These are phyloP conservation scores for Acronicta psi DNA, from an alignment of 2,888 invertebrate genomes.

Conservation along the genomic window DNA sequence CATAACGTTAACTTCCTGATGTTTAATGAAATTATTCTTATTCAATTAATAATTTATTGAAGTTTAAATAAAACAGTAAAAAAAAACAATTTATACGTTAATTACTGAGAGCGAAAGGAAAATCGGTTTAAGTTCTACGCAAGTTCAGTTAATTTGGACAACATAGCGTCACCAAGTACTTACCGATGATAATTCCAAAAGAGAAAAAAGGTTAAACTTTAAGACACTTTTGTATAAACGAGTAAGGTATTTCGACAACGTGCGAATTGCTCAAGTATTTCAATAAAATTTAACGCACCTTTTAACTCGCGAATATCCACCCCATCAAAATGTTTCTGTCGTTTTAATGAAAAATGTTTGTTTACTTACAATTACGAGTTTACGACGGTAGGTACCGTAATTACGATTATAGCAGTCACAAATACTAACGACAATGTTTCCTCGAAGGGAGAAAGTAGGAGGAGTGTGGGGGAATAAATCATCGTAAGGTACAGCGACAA, in stretches of 20 bases:
- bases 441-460: constrained; percentile 77
- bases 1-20: constrained; percentile 13
- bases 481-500: constrained; percentile 74
- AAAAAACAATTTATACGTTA: too few relatives aligned
- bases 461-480: constrained; percentile 77
- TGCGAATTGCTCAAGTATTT: constrained; percentile 47
- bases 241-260: constrained; percentile 49
- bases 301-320: constrained; percentile 57
- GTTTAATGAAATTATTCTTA: constrained; percentile 25
- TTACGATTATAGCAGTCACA: constrained; percentile 72
- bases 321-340: constrained; percentile 51
- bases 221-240: constrained; percentile 12
- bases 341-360: constrained; percentile 54
- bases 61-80: not conserved
- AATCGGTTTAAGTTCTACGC: too few relatives aligned
- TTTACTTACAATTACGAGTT: constrained; percentile 45
- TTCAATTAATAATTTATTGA: constrained; percentile 18
- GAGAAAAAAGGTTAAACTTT: constrained; percentile 10
- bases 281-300: constrained; percentile 59
- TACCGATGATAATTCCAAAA: constrained; percentile 8
- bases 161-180: not conserved
- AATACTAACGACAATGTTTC: constrained; percentile 76
- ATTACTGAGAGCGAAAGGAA: too few relatives aligned
- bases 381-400: constrained; percentile 49
- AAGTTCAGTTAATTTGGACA: not conserved